A percentile compares a stretch with the other conserved stretches of the same genome.
phyloP scores from a whole-genome alignment of 2,888 invertebrate genomes.

The Tipula lateralis region DNA sequence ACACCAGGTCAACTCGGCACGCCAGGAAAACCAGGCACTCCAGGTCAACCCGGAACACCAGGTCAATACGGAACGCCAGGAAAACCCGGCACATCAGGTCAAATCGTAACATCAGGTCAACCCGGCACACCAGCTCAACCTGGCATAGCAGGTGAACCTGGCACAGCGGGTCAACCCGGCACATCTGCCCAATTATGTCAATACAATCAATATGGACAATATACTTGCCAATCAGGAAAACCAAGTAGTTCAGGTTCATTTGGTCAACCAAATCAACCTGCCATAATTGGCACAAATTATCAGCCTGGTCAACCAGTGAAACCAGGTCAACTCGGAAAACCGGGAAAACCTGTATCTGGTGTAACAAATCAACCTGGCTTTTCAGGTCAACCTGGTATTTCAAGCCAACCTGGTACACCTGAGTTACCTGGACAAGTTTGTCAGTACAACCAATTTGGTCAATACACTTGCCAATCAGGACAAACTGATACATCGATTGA shows the following conservation, averaged over 20 bases:
- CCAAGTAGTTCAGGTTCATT: conserved; percentile 41
- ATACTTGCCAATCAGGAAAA: conserved; percentile 34
- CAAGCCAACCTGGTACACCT: not conserved
- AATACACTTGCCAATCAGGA: conserved; percentile 37
- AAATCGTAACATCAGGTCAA: conserved; percentile 34
- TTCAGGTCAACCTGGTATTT: conserved; percentile 37
- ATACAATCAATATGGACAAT: not conserved
- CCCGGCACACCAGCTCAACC: not conserved
- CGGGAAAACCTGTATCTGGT: not conserved
- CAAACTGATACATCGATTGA: conserved; percentile 37
- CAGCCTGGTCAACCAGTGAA: conserved; percentile 38
- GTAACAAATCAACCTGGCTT: conserved; percentile 36
- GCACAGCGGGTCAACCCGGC: conserved; percentile 35
- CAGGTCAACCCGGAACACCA: conserved; percentile 38
- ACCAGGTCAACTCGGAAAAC: not conserved
- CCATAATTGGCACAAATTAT: conserved; percentile 28
- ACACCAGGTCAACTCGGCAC: conserved; percentile 38
- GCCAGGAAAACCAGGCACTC: conserved; percentile 38
- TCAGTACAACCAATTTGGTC: not conserved
- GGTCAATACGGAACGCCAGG: conserved; percentile 32
- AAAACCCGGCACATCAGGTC: conserved; percentile 36
- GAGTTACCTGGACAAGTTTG: conserved; percentile 31
- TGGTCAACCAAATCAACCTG: conserved; percentile 36
- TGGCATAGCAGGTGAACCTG: conserved; percentile 39
- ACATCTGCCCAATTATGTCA: conserved; percentile 34